Evolutionary conservation across 37 sponge, comb jelly and placozoan species (phyloP).

Genomic region (Axinella damicornis): DNA sequence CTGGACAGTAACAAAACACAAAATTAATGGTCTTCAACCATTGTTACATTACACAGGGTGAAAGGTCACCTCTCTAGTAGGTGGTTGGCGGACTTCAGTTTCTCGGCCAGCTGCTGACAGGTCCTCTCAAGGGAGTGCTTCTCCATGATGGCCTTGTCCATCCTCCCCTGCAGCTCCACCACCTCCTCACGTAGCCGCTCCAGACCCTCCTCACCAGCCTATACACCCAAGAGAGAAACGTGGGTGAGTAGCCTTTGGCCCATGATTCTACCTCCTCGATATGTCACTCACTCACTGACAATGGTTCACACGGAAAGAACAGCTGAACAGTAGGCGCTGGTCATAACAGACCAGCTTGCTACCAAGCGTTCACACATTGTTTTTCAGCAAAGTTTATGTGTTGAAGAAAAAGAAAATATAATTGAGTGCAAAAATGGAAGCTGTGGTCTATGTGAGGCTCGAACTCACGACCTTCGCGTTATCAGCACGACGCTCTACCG

Average conservation of each 20-base stretch:
- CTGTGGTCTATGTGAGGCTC: constrained; percentile 46
- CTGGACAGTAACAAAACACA: neutral
- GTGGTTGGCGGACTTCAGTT: constrained; percentile 71
- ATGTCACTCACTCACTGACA: too few species aligned
- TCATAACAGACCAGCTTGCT: too few species aligned
- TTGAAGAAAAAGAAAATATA: too few species aligned
- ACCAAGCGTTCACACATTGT: too few species aligned
- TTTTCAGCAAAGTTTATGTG: too few species aligned
- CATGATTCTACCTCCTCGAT: neutral
- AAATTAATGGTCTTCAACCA: too few species aligned
- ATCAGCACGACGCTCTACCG: constrained; percentile 63
- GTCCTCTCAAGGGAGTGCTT: constrained; percentile 68
- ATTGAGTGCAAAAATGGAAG: neutral
- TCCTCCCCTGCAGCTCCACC: constrained; percentile 52
- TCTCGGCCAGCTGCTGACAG: constrained; percentile 70
- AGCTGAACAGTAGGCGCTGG: too few species aligned
- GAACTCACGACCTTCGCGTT: constrained; percentile 55
- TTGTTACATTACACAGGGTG: too few species aligned
- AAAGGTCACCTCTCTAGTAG: constrained; percentile 60
- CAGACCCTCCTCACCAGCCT: constrained; percentile 23
- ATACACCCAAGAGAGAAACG: neutral
- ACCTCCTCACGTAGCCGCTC: constrained; percentile 29
- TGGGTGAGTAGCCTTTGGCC: neutral
- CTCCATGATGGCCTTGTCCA: constrained; percentile 78
- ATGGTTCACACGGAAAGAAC: too few species aligned